phyloP scores from a whole-genome alignment of 2,888 invertebrate species.

The Cantharis rustica region DNA sequence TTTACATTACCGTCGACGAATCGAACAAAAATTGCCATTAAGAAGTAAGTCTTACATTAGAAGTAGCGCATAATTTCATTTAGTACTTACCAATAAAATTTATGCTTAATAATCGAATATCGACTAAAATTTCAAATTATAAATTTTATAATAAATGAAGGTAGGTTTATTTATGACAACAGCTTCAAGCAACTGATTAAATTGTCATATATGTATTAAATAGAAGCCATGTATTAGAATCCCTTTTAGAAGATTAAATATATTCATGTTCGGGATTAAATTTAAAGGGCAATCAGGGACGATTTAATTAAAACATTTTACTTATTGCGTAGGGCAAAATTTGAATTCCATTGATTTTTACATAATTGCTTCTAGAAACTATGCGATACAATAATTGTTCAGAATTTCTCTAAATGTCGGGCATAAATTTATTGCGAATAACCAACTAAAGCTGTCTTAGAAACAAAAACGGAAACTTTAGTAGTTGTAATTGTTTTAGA shows the following conservation, averaged over 20 bases:
- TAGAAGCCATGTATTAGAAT: background rate
- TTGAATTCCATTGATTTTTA: background rate
- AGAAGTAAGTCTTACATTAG: background rate
- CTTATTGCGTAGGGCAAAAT: background rate
- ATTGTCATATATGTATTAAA: constrained; percentile 1
- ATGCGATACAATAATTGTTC: background rate
- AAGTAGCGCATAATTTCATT: background rate
- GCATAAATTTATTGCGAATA: background rate
- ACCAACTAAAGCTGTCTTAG: background rate
- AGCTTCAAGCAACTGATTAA: background rate
- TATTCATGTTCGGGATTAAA: background rate
- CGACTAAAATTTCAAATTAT: background rate
- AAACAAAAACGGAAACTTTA: background rate
- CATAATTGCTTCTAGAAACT: background rate
- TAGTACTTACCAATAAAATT: background rate
- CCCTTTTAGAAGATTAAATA: background rate
- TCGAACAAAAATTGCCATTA: background rate
- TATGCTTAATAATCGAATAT: background rate
- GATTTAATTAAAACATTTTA: background rate
- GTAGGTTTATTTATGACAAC: background rate
- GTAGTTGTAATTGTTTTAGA: too few relatives aligned
- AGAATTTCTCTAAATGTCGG: background rate
- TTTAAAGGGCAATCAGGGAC: background rate
- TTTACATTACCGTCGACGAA: background rate
- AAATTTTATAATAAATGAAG: background rate